Percentiles rank a stretch among this genome's conserved stretches.
phyloP scores from a whole-genome alignment of 2,888 invertebrate species.

The Muschampia plurimacula region DNA sequence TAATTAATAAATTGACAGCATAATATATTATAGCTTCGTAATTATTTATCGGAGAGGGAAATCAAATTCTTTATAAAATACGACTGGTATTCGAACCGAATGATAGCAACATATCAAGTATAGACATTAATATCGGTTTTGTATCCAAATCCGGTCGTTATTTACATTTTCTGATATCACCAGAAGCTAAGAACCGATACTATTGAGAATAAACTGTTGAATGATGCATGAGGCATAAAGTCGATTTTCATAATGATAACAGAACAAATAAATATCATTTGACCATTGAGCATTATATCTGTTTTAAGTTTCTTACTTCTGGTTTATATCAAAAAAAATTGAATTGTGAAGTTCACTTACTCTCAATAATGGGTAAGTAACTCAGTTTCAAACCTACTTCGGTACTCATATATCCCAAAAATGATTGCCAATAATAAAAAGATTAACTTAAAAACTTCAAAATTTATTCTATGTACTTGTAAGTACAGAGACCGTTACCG shows the following conservation, averaged over 20 bases:
- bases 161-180: slow-evolving; percentile 77
- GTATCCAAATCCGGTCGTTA: slow-evolving; percentile 66
- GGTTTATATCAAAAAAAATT: background rate
- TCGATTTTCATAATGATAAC: slow-evolving; percentile 48
- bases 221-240: slow-evolving; percentile 68
- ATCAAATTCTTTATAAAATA: slow-evolving; percentile 44
- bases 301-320: slow-evolving; percentile 12
- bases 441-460: too few species aligned
- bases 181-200: slow-evolving; percentile 73
- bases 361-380: background rate
- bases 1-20: slow-evolving; percentile 46
- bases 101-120: slow-evolving; percentile 66
- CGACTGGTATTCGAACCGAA: slow-evolving; percentile 46
- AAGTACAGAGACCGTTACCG: background rate
- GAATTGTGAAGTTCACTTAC: background rate
- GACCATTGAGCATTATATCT: slow-evolving; percentile 5
- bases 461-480: too few species aligned
- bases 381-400: too few species aligned
- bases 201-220: slow-evolving; percentile 70
- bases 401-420: too few species aligned
- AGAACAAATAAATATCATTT: slow-evolving; percentile 31
- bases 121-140: slow-evolving; percentile 67
- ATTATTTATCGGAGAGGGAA: slow-evolving; percentile 47
- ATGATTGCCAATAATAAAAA: too few species aligned
- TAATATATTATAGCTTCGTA: slow-evolving; percentile 46